Base-by-base conservation (phyloP, 2,888 invertebrate genomes). In the Sicus ferrugineus region DNA sequence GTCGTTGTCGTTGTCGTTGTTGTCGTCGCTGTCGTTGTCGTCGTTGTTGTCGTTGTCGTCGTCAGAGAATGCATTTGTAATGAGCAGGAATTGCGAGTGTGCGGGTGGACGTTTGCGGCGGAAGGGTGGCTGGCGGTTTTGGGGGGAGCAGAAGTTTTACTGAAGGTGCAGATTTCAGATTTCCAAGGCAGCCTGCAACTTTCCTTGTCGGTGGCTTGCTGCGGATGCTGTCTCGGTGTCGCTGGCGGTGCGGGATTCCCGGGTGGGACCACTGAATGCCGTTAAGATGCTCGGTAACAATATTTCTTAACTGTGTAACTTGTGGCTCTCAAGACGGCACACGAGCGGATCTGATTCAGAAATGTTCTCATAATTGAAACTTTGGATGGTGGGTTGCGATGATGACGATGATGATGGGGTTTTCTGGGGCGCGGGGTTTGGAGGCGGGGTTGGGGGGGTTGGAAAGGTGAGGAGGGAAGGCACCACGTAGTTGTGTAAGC, bases 41-140 rank as follows among this genome's bases (percentile, higher is more conserved):
- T 16, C 23, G 52, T 52, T 16, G 58, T 58, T 30, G 58, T 58
- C 31, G 50, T 9, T 23, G 11, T 38, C 31, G 30, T 63, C 28
- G 19, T 48, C 48, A 28, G 31, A 21, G 54, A 21, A 65, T 65
- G 52, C 65, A 65, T 52, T 52, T 26, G 54, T 65, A 54, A 65
- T 54, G 54, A 42, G 23, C 31, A 48, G 19, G 61, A 46, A 38
- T 61, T 61, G 34, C 42, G 42, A 42, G 28, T 54, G 7, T 2
- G 11, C 3, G 23, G 54, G 26, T 26, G 28, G 21, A 26, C 21
- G n/a, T 4, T 14, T n/a, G 42, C 42, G n/a, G n/a, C 11, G 42
- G n/a, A 42, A 34, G 34, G 2, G 34, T 14, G n/a, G 6, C 48
- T 48, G 1, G 6, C n/a, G 19, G n/a, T 48, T 19, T 11, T 16